phyloP scores from a whole-genome alignment of 1,140 invertebrate genomes.

The Bombus cullumanus region DNA sequence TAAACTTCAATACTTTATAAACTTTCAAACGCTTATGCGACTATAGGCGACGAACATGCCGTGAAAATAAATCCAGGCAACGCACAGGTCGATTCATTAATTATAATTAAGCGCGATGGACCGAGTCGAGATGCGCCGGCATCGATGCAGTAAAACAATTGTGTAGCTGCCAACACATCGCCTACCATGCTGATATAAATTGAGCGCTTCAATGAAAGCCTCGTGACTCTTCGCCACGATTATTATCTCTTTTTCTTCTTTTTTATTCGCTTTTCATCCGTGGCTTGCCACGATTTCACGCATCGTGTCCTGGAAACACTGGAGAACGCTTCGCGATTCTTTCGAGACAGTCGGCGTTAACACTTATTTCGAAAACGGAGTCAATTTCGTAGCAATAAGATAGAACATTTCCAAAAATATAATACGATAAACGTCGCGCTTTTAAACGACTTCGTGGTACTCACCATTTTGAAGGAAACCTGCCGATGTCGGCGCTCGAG shows the following conservation, averaged over 20 bases:
- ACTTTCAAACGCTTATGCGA: too few species aligned
- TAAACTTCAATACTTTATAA: neutral
- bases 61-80: neutral
- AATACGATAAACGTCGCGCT: neutral
- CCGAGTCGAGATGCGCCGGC: neutral
- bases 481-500: constrained; percentile 64
- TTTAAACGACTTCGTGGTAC: constrained; percentile 27
- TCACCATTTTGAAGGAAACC: constrained; percentile 73
- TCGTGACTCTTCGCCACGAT: constrained; percentile 14
- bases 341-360: too few species aligned
- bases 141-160: constrained; percentile 1
- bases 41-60: neutral
- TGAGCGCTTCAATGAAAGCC: constrained; percentile 15
- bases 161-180: neutral
- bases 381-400: too few species aligned
- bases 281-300: neutral
- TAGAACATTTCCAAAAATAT: neutral
- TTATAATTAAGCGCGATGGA: constrained; percentile 27
- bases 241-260: neutral
- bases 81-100: constrained; percentile 20
- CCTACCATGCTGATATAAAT: constrained; percentile 23
- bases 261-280: neutral
- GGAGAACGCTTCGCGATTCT: neutral
- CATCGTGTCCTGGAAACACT: neutral
- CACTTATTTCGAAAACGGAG: neutral